Conservation (phyloP, 2,113 vertebrate genomes). For the Corvus hawaiiensis region DNA sequence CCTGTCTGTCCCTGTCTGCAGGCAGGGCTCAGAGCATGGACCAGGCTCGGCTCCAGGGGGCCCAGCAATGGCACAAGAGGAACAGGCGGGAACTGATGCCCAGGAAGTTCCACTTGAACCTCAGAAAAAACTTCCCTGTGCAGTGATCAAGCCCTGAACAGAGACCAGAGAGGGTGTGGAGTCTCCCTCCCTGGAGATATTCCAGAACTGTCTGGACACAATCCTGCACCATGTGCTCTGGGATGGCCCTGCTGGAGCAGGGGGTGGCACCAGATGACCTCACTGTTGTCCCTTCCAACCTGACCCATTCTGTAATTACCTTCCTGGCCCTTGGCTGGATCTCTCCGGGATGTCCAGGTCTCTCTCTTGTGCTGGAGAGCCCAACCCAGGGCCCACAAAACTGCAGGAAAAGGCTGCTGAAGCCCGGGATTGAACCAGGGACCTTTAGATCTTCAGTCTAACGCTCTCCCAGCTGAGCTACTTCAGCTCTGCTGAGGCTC, state of each 20-base stretch:
- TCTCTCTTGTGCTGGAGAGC: accelerated
- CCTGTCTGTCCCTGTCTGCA: background rate
- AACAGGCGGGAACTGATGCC: background rate
- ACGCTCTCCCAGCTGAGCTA: constrained; percentile 61
- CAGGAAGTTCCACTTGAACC: background rate
- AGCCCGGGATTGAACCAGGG: constrained; percentile 56
- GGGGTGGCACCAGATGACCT: accelerated
- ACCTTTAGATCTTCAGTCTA: constrained; percentile 66
- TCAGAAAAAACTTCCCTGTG: background rate
- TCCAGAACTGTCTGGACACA: background rate
- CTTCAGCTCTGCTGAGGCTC: accelerated
- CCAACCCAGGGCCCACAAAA: background rate
- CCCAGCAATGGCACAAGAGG: background rate
- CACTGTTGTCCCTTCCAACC: background rate
- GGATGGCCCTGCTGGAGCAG: background rate
- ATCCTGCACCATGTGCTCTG: background rate
- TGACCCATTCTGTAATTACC: background rate
- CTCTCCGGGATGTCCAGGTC: accelerated
- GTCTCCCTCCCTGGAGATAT: background rate
- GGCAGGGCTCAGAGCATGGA: accelerated
- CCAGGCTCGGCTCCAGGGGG: background rate
- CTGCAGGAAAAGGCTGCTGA: background rate
- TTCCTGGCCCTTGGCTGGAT: background rate
- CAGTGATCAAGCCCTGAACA: background rate
- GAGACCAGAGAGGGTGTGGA: background rate